These are phyloP conservation scores for Charaxes varanes DNA, from an alignment of 1,140 invertebrate species.

Conservation along the genomic window DNA sequence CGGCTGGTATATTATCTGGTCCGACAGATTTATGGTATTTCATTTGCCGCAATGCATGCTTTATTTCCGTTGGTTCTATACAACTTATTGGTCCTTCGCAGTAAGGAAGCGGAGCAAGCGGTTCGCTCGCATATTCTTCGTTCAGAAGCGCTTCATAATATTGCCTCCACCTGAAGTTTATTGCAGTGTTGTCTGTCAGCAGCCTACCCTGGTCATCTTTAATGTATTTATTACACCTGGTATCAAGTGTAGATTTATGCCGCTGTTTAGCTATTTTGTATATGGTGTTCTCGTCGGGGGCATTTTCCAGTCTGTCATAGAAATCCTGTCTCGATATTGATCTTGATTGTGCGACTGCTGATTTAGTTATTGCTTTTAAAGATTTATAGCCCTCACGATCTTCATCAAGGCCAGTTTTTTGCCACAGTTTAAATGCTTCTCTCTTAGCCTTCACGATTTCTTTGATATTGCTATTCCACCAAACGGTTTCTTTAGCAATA, in stretches of 20 bases:
- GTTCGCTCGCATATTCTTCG: background rate
- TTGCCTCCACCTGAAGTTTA: background rate
- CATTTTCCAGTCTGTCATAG: background rate
- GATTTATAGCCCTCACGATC: no score
- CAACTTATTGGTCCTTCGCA: background rate
- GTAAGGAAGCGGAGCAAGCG: background rate
- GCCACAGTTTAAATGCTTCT: no score
- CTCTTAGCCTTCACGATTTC: no score
- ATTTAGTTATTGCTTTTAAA: background rate
- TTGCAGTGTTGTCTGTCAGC: background rate
- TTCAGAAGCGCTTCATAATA: background rate
- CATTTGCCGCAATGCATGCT: background rate
- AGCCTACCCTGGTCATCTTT: background rate
- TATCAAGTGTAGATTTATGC: background rate
- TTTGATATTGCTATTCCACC: no score
- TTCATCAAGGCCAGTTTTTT: no score
- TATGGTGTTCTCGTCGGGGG: background rate
- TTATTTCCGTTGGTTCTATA: background rate
- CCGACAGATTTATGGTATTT: background rate
- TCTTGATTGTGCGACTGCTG: background rate
- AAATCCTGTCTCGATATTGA: background rate
- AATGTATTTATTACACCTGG: background rate
- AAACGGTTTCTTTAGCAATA: no score
- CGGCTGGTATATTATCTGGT: background rate
- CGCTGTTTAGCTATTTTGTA: background rate